These are phyloP conservation scores for Dicrostonyx torquatus DNA, from an alignment of 2,797 vertebrate species.

Conservation along the genomic window DNA sequence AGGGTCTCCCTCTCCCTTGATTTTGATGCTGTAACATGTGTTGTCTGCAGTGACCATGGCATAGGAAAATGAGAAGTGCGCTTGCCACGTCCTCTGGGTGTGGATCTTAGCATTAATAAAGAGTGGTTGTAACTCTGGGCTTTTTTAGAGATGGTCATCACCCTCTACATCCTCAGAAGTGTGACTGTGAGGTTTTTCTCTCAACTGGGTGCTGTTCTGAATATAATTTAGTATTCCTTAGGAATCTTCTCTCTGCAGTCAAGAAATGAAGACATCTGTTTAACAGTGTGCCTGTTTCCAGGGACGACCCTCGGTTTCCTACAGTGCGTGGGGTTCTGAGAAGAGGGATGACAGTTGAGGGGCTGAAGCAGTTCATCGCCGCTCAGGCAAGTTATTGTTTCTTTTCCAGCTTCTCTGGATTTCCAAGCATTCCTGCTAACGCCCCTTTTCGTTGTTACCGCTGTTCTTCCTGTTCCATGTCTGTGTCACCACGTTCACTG, in stretches of 20 bases:
- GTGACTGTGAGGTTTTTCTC: not conserved
- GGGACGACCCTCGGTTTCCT: constrained; percentile 99
- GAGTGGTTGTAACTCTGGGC: not conserved
- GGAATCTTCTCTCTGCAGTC: not conserved
- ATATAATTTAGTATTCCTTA: not conserved
- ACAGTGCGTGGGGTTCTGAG: constrained; percentile 97
- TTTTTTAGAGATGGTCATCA: not conserved
- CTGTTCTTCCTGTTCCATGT: not conserved
- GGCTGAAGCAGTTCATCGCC: constrained; percentile 98
- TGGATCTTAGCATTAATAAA: not conserved
- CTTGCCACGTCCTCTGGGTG: not conserved
- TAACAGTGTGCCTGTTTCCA: constrained; percentile 72
- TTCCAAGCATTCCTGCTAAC: not conserved
- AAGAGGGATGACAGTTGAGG: constrained; percentile 99
- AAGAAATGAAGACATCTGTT: not conserved
- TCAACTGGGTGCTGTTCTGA: not conserved
- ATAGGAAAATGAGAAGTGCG: too few relatives aligned
- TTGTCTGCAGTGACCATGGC: not conserved
- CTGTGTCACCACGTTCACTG: not conserved
- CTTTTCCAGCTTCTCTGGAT: not conserved
- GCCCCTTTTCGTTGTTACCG: not conserved
- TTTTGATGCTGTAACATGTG: too few relatives aligned
- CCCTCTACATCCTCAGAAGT: not conserved
- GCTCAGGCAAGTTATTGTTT: constrained; percentile 90
- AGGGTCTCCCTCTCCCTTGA: not conserved